Base-by-base conservation (phyloP, 92 coral and sea anemone species). In the Diadumene lineata region DNA sequence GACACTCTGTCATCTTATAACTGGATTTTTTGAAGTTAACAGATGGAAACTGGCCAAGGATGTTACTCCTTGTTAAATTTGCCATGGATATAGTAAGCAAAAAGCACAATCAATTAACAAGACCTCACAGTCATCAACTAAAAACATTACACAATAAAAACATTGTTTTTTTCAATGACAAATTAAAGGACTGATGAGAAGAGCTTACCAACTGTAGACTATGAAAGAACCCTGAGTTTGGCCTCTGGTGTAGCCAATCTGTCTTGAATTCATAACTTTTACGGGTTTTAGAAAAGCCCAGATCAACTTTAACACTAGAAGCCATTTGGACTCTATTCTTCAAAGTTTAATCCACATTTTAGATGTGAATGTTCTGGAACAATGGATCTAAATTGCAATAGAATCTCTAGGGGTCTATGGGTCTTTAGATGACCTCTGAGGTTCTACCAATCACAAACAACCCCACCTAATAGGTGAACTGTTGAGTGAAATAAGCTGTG, bases 251-350 rank as follows among this genome's bases (percentile, higher is more conserved):
- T 7, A 67, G 60, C 82, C 82, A 78, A 43, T 78, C 82, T 0
- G 82, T 78, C 69, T 78, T 78, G 69, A 78, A 78, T 66, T 78
- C 82, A 78, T 78, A 78, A 50, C 75, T 68, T 60, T 78, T 78
- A 29, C 70, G 53, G 23, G 67, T 67, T 53, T 78, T 67, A 23
- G 82, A 78, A 57, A 68, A 55, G 25, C 82, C 82, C 75, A 78
- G 58, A 58, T 78, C 82, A 65, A 78, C 82, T 31, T 58, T 78
- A 23, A 78, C 75, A 56, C 68, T 78, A 34, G 72, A 32, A 67
- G 82, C 75, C 82, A 78, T 78, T 68, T 78, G 67, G 34, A 16
- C 2, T 28, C 21, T 30, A 11, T 28, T 28, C 68, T 27, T 62
- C 21, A 62, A 62, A 62, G 43, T 28, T 62, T 62, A 72, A 70